phyloP scores from a whole-genome alignment of 1,140 invertebrate genomes.

The Macrobrachium rosenbergii region DNA sequence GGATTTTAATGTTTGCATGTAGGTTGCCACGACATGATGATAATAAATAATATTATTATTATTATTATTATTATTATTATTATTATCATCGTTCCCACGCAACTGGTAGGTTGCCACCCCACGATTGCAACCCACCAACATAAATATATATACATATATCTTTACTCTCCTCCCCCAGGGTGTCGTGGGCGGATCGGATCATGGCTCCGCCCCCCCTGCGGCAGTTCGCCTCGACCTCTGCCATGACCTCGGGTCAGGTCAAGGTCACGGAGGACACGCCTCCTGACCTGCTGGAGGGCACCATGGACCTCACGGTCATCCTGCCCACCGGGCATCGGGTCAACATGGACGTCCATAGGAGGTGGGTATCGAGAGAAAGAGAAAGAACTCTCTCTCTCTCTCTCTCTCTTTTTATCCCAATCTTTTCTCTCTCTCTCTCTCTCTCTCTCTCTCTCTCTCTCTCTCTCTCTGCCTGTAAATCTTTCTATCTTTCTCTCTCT shows the following conservation, averaged over 20 bases:
- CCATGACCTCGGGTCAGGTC: slow-evolving; percentile 75
- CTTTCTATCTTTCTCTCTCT: neutral
- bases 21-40: no score
- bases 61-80: no score
- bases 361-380: slow-evolving; percentile 72
- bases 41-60: no score
- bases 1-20: no score
- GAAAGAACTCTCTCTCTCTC: no score
- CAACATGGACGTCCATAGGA: slow-evolving; percentile 79
- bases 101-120: no score
- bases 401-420: no score
- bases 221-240: slow-evolving; percentile 56
- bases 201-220: slow-evolving; percentile 66
- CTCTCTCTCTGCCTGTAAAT: neutral
- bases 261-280: slow-evolving; percentile 83
- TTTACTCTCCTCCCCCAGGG: slow-evolving; percentile 4
- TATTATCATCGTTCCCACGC: no score
- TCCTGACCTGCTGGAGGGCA: slow-evolving; percentile 81
- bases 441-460: neutral
- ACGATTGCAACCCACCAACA: no score
- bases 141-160: no score
- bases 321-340: slow-evolving; percentile 77
- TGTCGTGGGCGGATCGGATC: slow-evolving; percentile 41
- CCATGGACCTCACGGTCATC: slow-evolving; percentile 81
- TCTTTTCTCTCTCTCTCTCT: no score